Evolutionary conservation across 2,113 vertebrate genomes (phyloP).

Genomic region (Salvelinus sp.): DNA sequence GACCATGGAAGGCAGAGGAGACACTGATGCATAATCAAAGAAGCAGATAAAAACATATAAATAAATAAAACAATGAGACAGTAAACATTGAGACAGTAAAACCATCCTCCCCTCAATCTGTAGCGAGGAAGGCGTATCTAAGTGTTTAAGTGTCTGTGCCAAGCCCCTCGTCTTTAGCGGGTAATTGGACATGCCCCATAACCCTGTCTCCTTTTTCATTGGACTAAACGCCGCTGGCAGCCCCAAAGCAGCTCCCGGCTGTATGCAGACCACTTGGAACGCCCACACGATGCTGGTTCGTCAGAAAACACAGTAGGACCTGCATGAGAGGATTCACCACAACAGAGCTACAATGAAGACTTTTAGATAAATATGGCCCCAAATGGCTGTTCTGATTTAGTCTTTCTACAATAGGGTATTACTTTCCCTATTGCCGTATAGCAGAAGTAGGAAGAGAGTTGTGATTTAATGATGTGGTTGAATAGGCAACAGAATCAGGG

Average conservation of each 20-base stretch:
- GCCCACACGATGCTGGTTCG: background rate
- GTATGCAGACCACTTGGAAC: background rate
- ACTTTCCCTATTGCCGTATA: too few species aligned
- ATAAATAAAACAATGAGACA: conserved; percentile 54
- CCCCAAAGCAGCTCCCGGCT: conserved; percentile 21
- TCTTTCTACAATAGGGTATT: too few species aligned
- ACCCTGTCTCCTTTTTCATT: conserved; percentile 55
- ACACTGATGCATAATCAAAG: conserved; percentile 56
- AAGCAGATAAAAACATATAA: conserved; percentile 46
- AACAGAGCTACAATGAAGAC: background rate
- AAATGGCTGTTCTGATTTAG: background rate
- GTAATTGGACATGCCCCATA: conserved; percentile 69
- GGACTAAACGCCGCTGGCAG: conserved; percentile 50
- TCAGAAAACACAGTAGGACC: background rate
- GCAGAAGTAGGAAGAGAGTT: too few species aligned
- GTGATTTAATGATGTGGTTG: too few species aligned
- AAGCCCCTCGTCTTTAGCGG: conserved; percentile 59
- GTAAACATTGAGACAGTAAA: conserved; percentile 68
- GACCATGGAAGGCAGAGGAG: conserved; percentile 16
- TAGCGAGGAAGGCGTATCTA: conserved; percentile 48
- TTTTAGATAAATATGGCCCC: background rate
- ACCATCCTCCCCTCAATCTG: conserved; percentile 34
- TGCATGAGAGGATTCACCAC: background rate
- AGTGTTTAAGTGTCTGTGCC: conserved; percentile 59
- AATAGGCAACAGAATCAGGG: too few species aligned